Percentiles rank a stretch among this genome's conserved stretches.
Evolutionary conservation across 2,888 invertebrate genomes (phyloP).

Genomic region (Machimus rusticus): DNA sequence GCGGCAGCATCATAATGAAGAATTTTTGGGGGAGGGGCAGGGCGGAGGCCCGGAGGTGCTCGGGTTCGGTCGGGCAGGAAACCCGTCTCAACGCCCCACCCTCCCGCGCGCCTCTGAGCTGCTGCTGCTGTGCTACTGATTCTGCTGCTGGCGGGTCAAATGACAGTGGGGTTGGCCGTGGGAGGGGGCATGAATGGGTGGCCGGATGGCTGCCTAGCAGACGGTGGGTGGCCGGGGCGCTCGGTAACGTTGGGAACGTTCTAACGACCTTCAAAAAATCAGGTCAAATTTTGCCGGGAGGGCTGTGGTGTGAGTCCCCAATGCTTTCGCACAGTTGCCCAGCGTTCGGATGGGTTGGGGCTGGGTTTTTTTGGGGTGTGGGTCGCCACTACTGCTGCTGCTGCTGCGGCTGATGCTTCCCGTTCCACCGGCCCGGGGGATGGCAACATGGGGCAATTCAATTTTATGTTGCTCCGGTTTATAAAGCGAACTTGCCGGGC

Average conservation of each 20-base stretch:
- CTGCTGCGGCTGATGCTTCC: neutral
- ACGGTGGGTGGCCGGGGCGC: neutral
- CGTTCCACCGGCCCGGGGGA: neutral
- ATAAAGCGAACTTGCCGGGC: constrained; percentile 12
- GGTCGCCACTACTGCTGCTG: neutral
- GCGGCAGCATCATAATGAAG: constrained; percentile 28
- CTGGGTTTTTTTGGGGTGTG: neutral
- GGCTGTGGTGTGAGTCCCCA: neutral
- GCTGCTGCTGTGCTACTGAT: neutral
- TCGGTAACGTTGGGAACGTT: constrained; percentile 10
- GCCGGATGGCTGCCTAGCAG: neutral
- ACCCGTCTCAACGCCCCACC: constrained; percentile 33
- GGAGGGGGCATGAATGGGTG: neutral
- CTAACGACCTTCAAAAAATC: constrained; percentile 51
- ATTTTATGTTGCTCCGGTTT: constrained; percentile 39
- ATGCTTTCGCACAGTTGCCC: neutral
- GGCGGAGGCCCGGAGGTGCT: neutral
- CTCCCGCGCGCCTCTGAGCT: neutral
- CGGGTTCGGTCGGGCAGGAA: neutral
- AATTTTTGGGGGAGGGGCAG: neutral
- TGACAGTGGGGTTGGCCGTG: neutral
- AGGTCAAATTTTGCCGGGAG: constrained; percentile 49
- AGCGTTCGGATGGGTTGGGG: neutral
- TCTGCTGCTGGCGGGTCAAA: neutral
- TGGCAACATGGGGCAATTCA: constrained; percentile 26